Evolutionary conservation across 2,113 vertebrate genomes (phyloP), one percentile per base, ranked within the genome.

Genomic region (Tachycineta bicolor): DNA sequence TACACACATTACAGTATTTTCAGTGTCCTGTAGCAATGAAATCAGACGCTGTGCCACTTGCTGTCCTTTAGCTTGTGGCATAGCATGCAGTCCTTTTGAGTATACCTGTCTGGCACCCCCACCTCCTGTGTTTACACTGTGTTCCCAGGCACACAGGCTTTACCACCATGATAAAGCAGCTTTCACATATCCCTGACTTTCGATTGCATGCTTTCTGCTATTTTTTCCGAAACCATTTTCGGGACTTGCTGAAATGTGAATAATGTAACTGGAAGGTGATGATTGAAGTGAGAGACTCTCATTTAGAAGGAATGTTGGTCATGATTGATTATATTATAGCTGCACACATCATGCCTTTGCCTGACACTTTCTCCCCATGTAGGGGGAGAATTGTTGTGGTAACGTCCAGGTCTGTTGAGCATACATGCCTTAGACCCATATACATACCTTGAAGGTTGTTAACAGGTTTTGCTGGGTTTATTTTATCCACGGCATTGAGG

Each of bases 1-100:
- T 78, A 37, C 21, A 60, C 33, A 81, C 33, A 55, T 85, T 88
- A 65, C 56, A 92, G 43, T 88, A 64, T 94, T 95, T 93, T 93
- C 82, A 71, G 64, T 85, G 16, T 79, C 39, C 47, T 77, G 28
- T 79, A 76, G 60, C 75, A 83, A 21, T 83, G 55, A 86, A 93
- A 91, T 64, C 60, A 82, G 81, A 83, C n/a, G 37, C 47, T 68
- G 43, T 89, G 70, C 53, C 39, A 21, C 76, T 65, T 5, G 1
- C 47, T 83, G 70, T 63, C 56, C 64, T 84, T 65, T 82, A 55
- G 64, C n/a, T 65, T 65, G 79, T 47, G 39, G 34, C 26, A 7
- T 41, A 39, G 19, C 26, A 5, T 17, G 33, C 43, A 8, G 11
- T 69, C n/a, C 43, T 71, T 86, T 43, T 23, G 58, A 55, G 31